Base-by-base conservation (phyloP, 2,888 invertebrate species). In the Drosophila robusta region DNA sequence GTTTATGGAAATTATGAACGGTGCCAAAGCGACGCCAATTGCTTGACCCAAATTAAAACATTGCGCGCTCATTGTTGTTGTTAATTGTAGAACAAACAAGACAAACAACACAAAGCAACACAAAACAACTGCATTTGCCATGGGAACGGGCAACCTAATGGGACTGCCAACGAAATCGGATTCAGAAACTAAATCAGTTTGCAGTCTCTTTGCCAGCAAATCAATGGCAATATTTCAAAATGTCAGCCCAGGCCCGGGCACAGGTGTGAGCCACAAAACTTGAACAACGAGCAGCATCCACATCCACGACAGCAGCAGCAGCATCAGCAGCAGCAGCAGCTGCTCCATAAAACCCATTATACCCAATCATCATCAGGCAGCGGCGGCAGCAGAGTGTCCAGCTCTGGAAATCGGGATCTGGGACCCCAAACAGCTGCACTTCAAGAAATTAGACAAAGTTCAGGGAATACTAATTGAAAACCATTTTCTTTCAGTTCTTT, bases 221-320 rank as follows among this genome's bases (percentile, higher is more conserved):
- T 85, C 87, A 89, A 87, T 85, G 86, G 86, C 77, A 78, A 87
- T 87, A 83, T 78, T 87, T 89, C 89, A 87, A 87, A 87, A 89
- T 87, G 87, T 89, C 89, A 89, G 85, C 60, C 62, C 62, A 52
- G 64, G 58, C 58, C 70, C 42, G 61, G 76, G 74, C 87, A 83
- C 86, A 89, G 89, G 89, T 89, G 89, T 86, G 81, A 87, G 76
- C 81, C 74, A 70, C 71, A 84, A 80, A 85, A 85, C 77, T 79
- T 78, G 81, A 78, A 76, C 79, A 61, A 64, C 80, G 60, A 74
- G 58, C 73, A 70, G 51, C 63, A 76, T 57, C 56, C 56, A 55
- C 70, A 66, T 14, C 32, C 38, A 57, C 47, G 56, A 9, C 8
- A 18, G 49, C 52, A 66, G 22, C 29, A 24, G 32, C 39, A 34